Percentiles rank a stretch among this genome's conserved stretches.
phyloP scores from a whole-genome alignment of 2,797 vertebrate genomes.

The Podarcis lilfordi region DNA sequence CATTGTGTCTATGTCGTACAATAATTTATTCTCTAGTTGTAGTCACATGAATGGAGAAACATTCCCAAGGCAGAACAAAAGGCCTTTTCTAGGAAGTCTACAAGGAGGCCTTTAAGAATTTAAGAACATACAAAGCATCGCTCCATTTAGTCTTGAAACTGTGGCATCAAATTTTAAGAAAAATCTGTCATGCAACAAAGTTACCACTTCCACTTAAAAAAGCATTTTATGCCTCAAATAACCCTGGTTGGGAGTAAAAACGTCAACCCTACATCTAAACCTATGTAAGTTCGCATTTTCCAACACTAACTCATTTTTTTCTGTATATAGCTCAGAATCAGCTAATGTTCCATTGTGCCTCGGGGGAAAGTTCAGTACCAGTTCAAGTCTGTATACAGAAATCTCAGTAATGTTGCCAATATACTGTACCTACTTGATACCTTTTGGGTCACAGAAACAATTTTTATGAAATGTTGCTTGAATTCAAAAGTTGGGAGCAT shows the following conservation, averaged over 20 bases:
- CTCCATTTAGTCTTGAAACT: slow-evolving; percentile 59
- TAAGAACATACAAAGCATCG: slow-evolving; percentile 40
- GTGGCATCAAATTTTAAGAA: slow-evolving; percentile 32
- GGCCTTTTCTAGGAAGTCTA: slow-evolving; percentile 66
- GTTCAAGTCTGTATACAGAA: not conserved
- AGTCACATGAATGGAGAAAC: slow-evolving; percentile 52
- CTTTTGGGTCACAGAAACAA: not conserved
- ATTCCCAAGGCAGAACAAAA: slow-evolving; percentile 64
- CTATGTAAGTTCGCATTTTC: not conserved
- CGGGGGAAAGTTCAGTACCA: not conserved
- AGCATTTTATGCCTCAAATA: not conserved
- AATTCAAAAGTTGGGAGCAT: not conserved
- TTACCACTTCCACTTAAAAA: slow-evolving; percentile 38
- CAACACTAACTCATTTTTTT: not conserved
- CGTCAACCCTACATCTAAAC: slow-evolving; percentile 13
- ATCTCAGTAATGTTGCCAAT: not conserved
- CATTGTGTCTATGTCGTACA: slow-evolving; percentile 34
- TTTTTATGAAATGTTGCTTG: not conserved
- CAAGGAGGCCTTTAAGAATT: slow-evolving; percentile 71
- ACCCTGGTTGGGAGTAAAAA: fast-evolving
- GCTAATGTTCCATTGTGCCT: not conserved
- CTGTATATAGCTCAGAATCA: not conserved
- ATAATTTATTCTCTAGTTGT: slow-evolving; percentile 40
- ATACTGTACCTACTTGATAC: no score
- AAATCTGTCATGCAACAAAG: slow-evolving; percentile 24